Percentiles rank a stretch among this genome's conserved stretches.
phyloP scores from a whole-genome alignment of 1,140 invertebrate genomes.

The Drepana arcuata region DNA sequence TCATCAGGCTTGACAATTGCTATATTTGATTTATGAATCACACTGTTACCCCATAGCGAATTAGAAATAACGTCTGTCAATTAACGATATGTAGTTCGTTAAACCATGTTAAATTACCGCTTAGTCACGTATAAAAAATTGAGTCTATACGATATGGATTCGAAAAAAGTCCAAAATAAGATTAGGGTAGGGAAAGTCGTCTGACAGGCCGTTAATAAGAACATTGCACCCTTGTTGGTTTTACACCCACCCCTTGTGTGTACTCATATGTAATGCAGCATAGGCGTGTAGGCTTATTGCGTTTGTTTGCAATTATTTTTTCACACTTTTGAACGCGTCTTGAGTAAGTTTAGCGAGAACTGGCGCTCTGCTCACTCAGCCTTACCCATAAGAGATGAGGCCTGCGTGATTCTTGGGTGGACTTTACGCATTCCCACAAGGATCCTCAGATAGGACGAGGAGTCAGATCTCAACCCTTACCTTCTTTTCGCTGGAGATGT shows the following conservation, averaged over 20 bases:
- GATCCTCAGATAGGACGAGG: too few species aligned
- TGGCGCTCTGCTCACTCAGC: too few species aligned
- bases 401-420: too few species aligned
- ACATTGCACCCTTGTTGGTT: conserved; percentile 56
- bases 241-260: conserved; percentile 49
- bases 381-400: too few species aligned
- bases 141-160: conserved; percentile 23
- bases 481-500: too few species aligned
- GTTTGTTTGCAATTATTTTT: too few species aligned
- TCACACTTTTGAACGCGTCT: too few species aligned
- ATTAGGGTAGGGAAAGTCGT: conserved; percentile 45
- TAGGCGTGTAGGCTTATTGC: too few species aligned
- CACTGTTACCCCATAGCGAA: neutral
- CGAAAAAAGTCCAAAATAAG: conserved; percentile 34
- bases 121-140: conserved; percentile 14
- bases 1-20: neutral
- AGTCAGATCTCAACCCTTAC: too few species aligned
- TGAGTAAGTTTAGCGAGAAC: too few species aligned
- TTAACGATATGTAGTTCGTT: neutral
- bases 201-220: conserved; percentile 60
- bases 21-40: neutral
- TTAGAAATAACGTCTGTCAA: neutral
- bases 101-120: conserved; percentile 4
- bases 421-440: too few species aligned
- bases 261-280: too few species aligned